Evolutionary conservation across 2,888 invertebrate genomes (phyloP).

Genomic region (Pseudococcus viburni): DNA sequence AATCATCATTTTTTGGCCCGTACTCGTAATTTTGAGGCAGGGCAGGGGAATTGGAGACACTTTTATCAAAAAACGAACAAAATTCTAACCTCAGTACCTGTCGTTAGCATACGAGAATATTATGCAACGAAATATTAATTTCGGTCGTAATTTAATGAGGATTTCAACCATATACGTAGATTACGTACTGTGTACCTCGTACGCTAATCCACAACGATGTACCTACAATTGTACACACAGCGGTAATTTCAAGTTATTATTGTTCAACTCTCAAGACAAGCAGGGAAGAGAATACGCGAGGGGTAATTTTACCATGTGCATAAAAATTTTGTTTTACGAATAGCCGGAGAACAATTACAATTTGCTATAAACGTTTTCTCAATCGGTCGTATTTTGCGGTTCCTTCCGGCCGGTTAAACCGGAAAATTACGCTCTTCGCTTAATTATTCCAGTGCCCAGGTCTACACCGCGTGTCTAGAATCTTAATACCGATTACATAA

Average conservation of each 20-base stretch:
- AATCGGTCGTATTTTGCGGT: constrained; percentile 38
- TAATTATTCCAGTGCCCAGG: constrained; percentile 57
- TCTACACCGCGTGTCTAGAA: constrained; percentile 51
- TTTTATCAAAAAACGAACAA: background rate
- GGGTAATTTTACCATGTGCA: background rate
- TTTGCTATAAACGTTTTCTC: constrained; percentile 29
- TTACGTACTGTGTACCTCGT: background rate
- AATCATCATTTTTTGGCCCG: background rate
- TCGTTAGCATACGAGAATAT: background rate
- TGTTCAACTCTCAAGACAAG: background rate
- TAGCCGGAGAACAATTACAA: constrained; percentile 31
- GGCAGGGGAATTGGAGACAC: background rate
- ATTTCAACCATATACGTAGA: constrained; percentile 27
- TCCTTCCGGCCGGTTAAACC: constrained; percentile 62
- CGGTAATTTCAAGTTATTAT: background rate
- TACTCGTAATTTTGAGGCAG: background rate
- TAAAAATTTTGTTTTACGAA: constrained; percentile 5
- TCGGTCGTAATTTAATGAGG: background rate
- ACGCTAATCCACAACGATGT: background rate
- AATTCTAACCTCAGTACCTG: background rate
- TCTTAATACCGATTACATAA: constrained; percentile 28
- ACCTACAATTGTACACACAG: background rate
- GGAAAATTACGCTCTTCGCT: constrained; percentile 61
- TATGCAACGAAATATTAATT: constrained; percentile 31
- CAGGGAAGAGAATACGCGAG: background rate